Base-by-base conservation (phyloP, 1,140 invertebrate species). In the Solenopsis fugax region DNA sequence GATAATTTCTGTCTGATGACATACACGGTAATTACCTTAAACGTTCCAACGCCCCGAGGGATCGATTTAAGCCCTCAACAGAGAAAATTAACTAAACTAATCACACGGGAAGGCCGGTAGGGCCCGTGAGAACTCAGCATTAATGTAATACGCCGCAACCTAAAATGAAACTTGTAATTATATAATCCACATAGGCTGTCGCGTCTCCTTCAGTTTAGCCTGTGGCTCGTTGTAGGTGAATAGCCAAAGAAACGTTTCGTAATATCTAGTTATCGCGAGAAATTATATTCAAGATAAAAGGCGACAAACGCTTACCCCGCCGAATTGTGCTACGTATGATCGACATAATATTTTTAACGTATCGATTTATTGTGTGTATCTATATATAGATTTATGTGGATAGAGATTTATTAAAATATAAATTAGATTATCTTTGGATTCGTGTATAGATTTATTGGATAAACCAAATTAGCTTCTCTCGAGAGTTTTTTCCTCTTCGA, bases 51-150 rank as follows among this genome's bases (percentile, higher is more conserved):
- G 69, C 54, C 67, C 73, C 54, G 6, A 12, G 52, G 67, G 80
- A 60, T 82, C 41, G 58, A 73, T 82, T 56, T 45, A 41, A 82
- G 54, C 67, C 21, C 41, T 60, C 16, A 82, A 82, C 80, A 60
- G 37, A 50, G 80, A 82, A 73, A 82, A 82, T 82, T 82, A 72
- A 82, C 52, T 48, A 21, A 72, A 58, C 67, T 48, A 82, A 82
- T 72, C 80, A 58, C 67, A 72, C 10, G 52, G 50, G 52, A 82
- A 29, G 52, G 24, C 29, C 50, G 24, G 41, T 48, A 82, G 80
- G 54, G 24, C 24, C 29, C 45, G 21, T 21, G 24, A 82, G n/a
- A 41, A 41, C 80, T 82, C 52, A n/a, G 52, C 48, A 58, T 73
- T 82, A 82, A 73, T 34, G 67, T 73, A 58, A 73, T 82, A 82